Evolutionary conservation across 1,140 invertebrate species (phyloP), one percentile per base, ranked within the genome.

Genomic region (Leptestheria dahalacensis): DNA sequence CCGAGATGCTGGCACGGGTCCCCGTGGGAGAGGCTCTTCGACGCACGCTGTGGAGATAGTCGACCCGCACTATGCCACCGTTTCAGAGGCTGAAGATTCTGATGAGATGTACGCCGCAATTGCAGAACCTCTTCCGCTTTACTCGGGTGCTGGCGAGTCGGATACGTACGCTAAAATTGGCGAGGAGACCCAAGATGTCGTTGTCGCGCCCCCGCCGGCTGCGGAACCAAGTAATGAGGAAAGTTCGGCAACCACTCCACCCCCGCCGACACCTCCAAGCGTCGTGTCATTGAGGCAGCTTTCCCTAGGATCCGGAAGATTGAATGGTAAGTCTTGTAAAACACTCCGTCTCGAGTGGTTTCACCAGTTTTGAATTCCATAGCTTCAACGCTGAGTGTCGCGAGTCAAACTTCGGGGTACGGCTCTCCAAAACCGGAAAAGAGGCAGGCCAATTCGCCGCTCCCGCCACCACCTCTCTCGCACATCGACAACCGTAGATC

Each of bases 81-180:
- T 88, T 3, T 88, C 86, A 0, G 85, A 89, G 71, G 48, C 65
- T 60, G 59, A 55, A 62, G 85, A 88, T 74, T 88, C 86, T 55
- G 88, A 91, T 71, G 88, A 92, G 73, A 88, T 88, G 76, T 91
- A 92, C 71, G 88, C 86, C 1, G 87, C 86, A 2, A 90, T 90
- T 59, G 86, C 88, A 63, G 88, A 91, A 66, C 84, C 67, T 49
- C 62, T 58, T 82, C 59, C 80, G 79, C 72, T 84, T 3, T 86
- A 86, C 60, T 83, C 80, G 0, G 84, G 84, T 66, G 87, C 83
- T n/a, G 88, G 85, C 60, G 86, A 88, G 69, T 65, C 65, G 24
- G 62, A 60, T 28, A 90, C 87, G 2, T 91, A 91, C 72, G 87
- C 88, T 48, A 85, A 88, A 71, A 91, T 91, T 64, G 82, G 85